Percentiles rank a stretch among this genome's conserved stretches.
phyloP scores from a whole-genome alignment of 2,797 vertebrate species.

The Adrianichthys oophorus region DNA sequence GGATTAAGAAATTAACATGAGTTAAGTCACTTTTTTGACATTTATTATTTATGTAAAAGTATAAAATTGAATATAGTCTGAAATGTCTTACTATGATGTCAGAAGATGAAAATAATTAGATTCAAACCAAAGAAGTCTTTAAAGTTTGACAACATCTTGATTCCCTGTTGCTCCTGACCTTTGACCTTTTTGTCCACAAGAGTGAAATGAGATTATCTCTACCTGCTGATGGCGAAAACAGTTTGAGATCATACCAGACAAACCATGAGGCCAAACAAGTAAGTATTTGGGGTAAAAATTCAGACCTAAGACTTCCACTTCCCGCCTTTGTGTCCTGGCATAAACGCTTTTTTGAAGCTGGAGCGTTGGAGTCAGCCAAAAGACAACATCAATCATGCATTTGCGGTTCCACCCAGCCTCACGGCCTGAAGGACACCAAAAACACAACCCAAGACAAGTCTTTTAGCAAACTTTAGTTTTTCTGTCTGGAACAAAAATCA shows the following conservation, averaged over 20 bases:
- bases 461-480: slow-evolving; percentile 8
- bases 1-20: slow-evolving; percentile 63
- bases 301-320: slow-evolving; percentile 65
- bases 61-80: not conserved
- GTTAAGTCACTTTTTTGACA: slow-evolving; percentile 49
- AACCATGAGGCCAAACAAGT: slow-evolving; percentile 35
- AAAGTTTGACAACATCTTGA: not conserved
- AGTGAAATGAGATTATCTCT: not conserved
- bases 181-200: slow-evolving; percentile 4
- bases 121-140: not conserved
- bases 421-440: slow-evolving; percentile 51
- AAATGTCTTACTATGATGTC: not conserved
- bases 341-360: slow-evolving; percentile 70
- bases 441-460: slow-evolving; percentile 23
- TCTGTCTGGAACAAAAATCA: slow-evolving; percentile 7
- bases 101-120: not conserved
- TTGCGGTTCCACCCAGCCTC: slow-evolving; percentile 49
- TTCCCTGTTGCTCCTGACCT: slow-evolving; percentile 17
- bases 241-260: slow-evolving; percentile 1
- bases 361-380: slow-evolving; percentile 49
- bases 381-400: slow-evolving; percentile 65
- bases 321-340: slow-evolving; percentile 77
- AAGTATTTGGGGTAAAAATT: slow-evolving; percentile 48
- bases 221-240: not conserved
- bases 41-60: not conserved